phyloP scores from a whole-genome alignment of 2,888 invertebrate species.

The Corbicula japonica region DNA sequence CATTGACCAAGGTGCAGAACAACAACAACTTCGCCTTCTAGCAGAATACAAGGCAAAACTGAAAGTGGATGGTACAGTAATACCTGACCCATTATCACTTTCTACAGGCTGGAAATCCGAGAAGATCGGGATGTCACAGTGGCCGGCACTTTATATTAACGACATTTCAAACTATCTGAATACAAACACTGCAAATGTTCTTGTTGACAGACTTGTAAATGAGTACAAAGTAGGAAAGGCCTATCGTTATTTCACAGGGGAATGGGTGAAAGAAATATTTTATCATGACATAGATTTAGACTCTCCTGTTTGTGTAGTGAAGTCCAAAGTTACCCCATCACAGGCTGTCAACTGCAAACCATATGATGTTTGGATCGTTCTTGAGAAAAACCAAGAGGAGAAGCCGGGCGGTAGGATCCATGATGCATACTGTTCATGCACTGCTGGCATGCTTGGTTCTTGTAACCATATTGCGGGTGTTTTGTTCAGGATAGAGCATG shows the following conservation, averaged over 20 bases:
- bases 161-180: constrained; percentile 9
- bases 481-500: background rate
- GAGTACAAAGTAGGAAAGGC: constrained; percentile 12
- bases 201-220: background rate
- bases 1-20: background rate
- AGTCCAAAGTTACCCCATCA: constrained; percentile 9
- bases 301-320: background rate
- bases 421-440: background rate
- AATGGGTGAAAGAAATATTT: no score
- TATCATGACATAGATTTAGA: background rate
- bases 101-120: background rate
- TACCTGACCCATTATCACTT: background rate
- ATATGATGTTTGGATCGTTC: constrained; percentile 1
- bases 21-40: background rate
- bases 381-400: background rate
- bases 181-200: background rate
- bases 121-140: background rate
- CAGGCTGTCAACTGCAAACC: constrained; percentile 1
- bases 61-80: constrained; percentile 1
- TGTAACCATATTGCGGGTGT: constrained; percentile 10
- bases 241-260: constrained; percentile 1
- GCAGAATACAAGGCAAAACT: constrained; percentile 9
- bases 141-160: constrained; percentile 4
- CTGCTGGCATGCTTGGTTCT: background rate
- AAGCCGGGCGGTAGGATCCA: background rate